Base-by-base conservation (phyloP, 30 jellyfish, hydroid and myxozoan genomes). In the Cassiopea andromeda region DNA sequence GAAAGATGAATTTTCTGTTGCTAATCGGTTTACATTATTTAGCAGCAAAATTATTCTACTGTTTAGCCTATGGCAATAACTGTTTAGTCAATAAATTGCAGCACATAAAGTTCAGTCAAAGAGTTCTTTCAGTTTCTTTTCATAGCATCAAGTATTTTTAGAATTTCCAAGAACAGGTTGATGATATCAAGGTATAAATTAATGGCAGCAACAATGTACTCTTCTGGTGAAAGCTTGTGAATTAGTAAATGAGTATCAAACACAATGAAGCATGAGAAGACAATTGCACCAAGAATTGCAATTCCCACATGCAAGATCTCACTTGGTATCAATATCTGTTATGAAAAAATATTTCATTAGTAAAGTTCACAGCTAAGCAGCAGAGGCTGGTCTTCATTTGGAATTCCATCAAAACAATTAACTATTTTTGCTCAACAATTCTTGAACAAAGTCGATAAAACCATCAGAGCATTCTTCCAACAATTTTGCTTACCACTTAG, bases 171-270 rank as follows among this genome's bases (percentile, higher is more conserved):
- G 80, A 94, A 94, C 87, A 94, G 79, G 91, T 94, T 94, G 90
- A 94, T 74, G 74, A 94, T 94, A 75, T 94, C 98, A 90, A 94
- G 89, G 75, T 94, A 94, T 48, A 94, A 87, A 60, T 94, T 94
- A 85, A 94, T 94, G 66, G 98, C 97, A 8, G 97, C 98, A 75
- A 92, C 83, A 75, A 94, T 94, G 93, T 94, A 94, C 60, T 94
- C 98, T 78, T 94, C 98, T 7, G 98, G 97, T 16, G 98, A 94
- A 6, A 94, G 69, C 78, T 94, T 94, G 81, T 94, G 97, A 27
- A 94, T 85, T 66, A 94, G 89, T 97, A 94, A 66, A 85, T 94
- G 97, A 13, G 98, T 94, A 69, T 94, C 98, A 74, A 87, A 94
- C 75, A 94, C 94, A 54, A 94, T 94, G 92, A 94, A 94, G 48